Percentiles rank a stretch among this genome's conserved stretches.
Conservation (phyloP, 2,888 invertebrate genomes). For the Trissolcus brochymenae region DNA sequence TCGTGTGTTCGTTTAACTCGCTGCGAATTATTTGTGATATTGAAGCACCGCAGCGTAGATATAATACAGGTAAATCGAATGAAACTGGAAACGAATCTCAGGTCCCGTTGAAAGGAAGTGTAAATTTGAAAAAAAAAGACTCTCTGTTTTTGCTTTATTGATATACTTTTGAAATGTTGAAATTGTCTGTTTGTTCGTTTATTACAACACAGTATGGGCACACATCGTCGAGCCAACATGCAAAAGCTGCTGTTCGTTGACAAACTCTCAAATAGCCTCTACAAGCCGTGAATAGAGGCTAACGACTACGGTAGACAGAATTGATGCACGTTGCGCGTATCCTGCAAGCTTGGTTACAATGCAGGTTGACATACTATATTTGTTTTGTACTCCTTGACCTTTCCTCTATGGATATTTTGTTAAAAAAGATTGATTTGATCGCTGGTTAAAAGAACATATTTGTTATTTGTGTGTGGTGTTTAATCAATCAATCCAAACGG, state of each 20-base stretch:
- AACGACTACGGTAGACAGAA: slow-evolving; percentile 29
- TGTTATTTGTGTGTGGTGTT: too few relatives aligned
- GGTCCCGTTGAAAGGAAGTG: slow-evolving; percentile 2
- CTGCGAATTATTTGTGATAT: slow-evolving; percentile 33
- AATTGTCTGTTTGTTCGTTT: slow-evolving; percentile 13
- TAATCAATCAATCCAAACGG: too few relatives aligned
- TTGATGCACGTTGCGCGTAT: slow-evolving; percentile 10
- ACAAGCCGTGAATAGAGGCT: slow-evolving; percentile 32
- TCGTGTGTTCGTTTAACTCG: slow-evolving; percentile 30
- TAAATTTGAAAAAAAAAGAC: too few relatives aligned
- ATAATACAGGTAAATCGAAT: slow-evolving; percentile 20
- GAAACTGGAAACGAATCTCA: slow-evolving; percentile 9
- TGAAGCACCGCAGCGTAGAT: slow-evolving; percentile 13
- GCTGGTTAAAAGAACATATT: too few relatives aligned
- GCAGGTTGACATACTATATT: slow-evolving; percentile 13
- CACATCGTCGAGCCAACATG: too few relatives aligned
- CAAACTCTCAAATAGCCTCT: slow-evolving; percentile 35
- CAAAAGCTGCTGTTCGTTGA: slow-evolving; percentile 26
- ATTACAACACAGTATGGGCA: slow-evolving; percentile 23
- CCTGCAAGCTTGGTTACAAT: slow-evolving; percentile 5
- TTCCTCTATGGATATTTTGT: slow-evolving; percentile 17
- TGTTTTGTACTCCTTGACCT: slow-evolving; percentile 16
- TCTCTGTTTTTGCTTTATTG: neutral
- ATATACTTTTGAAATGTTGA: too few relatives aligned
- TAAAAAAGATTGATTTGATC: slow-evolving; percentile 7